Conservation (phyloP, 2,888 invertebrate species). For the Herminia tarsipennalis region DNA sequence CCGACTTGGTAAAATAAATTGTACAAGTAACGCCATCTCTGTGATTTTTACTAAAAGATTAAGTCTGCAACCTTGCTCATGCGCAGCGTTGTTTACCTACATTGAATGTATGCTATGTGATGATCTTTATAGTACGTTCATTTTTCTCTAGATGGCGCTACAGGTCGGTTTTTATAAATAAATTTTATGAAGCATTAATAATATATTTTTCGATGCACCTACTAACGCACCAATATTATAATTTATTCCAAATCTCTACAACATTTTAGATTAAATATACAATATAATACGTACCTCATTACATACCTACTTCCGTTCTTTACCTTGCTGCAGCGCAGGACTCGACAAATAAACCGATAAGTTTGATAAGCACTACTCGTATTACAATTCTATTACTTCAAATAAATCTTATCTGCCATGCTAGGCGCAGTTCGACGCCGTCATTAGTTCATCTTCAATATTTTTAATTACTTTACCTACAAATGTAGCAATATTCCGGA, state of each 20-base stretch:
- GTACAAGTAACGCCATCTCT: slow-evolving; percentile 35
- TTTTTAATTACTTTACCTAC: slow-evolving; percentile 1
- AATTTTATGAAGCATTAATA: neutral
- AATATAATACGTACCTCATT: neutral
- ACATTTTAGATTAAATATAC: neutral
- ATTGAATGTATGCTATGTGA: neutral
- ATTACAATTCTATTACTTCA: slow-evolving; percentile 64
- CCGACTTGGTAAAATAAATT: no score
- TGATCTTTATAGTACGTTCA: slow-evolving; percentile 11
- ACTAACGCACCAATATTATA: no score
- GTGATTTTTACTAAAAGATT: slow-evolving; percentile 1
- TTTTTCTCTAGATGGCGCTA: slow-evolving; percentile 40
- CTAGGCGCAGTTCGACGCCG: slow-evolving; percentile 49
- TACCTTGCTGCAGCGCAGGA: slow-evolving; percentile 38
- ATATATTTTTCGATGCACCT: no score
- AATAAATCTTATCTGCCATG: slow-evolving; percentile 72
- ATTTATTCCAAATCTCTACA: no score
- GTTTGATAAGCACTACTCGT: slow-evolving; percentile 70
- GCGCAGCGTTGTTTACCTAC: slow-evolving; percentile 15
- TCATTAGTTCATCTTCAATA: slow-evolving; percentile 18
- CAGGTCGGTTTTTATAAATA: neutral
- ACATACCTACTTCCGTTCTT: neutral
- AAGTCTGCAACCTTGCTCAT: slow-evolving; percentile 8
- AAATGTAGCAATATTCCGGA: slow-evolving; percentile 3
- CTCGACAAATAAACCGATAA: slow-evolving; percentile 75